Evolutionary conservation across 2,888 invertebrate species (phyloP), one percentile per base, ranked within the genome.

Genomic region (Sarcophaga subvicina): DNA sequence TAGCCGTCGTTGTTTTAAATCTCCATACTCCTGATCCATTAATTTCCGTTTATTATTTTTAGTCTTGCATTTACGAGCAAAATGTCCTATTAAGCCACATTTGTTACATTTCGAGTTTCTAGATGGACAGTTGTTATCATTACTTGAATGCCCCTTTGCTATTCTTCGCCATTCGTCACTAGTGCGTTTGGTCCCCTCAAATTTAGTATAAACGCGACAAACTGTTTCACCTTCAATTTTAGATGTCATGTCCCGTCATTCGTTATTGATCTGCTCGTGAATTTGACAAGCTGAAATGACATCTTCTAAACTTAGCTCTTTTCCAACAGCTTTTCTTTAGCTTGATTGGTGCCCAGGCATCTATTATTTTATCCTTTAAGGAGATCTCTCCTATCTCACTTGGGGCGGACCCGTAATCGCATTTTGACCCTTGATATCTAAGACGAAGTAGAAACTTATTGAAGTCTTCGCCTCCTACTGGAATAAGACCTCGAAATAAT

Each of bases 271-370:
- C 47, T 88, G 80, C 37, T 89, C 85, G 17, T 89, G 25, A 37
- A 88, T 60, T 17, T 83, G 85, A 49, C 83, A 88, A 14, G 80
- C 64, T 5, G 73, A 71, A 72, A 69, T 86, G 4, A 88, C 82
- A 47, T 89, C 84, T 6, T 78, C 60, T 17, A 88, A 60, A 22
- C 27, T 79, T 78, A 86, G 83, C 62, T 88, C 85, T 59, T 83
- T 83, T 89, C 87, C 4, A 89, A 66, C 4, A 89, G 64, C 60
- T 77, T 66, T 85, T 88, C 73, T 88, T 89, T 14, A 88, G 62
- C 47, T 88, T 85, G 2, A 67, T 45, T 63, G 85, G 79, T 22
- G 1, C 88, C 88, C 87, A 89, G 1, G 80, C 69, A 54, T 87
- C n/a, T n/a, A n/a, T n/a, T n/a, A n/a, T n/a, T n/a, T n/a, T n/a